Evolutionary conservation across 2,797 vertebrate species (phyloP), one percentile per base, ranked within the genome.

Genomic region (Syngnathus acus): DNA sequence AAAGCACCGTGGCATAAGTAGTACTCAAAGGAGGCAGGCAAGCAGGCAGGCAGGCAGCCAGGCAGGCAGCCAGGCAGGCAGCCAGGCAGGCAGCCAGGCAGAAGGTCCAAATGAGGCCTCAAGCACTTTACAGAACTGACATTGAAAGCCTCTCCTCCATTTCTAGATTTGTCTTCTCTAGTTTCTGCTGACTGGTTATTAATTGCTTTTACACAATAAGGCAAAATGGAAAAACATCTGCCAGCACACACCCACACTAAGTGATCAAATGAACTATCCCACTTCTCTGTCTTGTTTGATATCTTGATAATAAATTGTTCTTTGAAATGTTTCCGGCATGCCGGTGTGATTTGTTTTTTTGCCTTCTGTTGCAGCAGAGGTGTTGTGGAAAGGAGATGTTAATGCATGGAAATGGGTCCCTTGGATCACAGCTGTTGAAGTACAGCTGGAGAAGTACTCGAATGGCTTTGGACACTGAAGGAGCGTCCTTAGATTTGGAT

Each of bases 241-340:
- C 82, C 84, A 86, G 78, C 79, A 64, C 84, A 73, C 71, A 81
- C 80, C 72, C 32, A 32, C 32, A 32, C 32, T 0, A 4, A 32
- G 32, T 79, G 80, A 89, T 86, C 72, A 71, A 73, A 74, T 78
- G 78, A 86, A 74, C 71, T 43, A 0, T 5, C 13, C 45, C 67
- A 5, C 66, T 72, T 77, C 68, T 73, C 77, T 79, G 78, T 84
- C 88, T 89, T 80, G 87, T 92, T 92, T 93, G 86, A 91, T 92
- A 91, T 91, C 90, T 92, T 92, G 84, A 88, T 88, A 93, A 92
- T 93, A 92, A 93, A 93, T 86, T 72, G 86, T 89, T 87, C 89
- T 91, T 89, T 87, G 73, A 90, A 90, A 87, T 68, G 78, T 80
- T 60, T 50, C 19, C 16, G 64, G 64, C 47, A 16, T 21, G 74